Base-by-base conservation (phyloP, 2,113 vertebrate genomes). In the Aleadryas rufinucha region DNA sequence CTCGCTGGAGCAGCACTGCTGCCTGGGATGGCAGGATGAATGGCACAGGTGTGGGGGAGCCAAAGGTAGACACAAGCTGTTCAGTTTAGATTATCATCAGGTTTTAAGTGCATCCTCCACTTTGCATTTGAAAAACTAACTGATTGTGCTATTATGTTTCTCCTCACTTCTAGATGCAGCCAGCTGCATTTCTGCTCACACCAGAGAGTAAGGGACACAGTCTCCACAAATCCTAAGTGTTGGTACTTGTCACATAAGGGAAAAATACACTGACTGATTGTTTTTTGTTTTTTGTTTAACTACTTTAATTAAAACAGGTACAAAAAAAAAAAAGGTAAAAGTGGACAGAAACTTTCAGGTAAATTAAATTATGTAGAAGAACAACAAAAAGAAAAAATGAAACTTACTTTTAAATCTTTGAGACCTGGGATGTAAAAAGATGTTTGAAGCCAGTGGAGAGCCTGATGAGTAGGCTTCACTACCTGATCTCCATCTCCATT, bases 81-180 rank as follows among this genome's bases (percentile, higher is more conserved):
- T 94, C 10, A 0, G 3, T 77, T 88, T 59, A 72, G 68, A 65
- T 64, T 69, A 49, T n/a, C 57, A 91, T n/a, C 60, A 49, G 47
- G 22, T 94, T 93, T 94, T 86, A 90, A 93, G 30, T 56, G 22
- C 27, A 56, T 27, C 13, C 30, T 85, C 30, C 63, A 81, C 63
- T 95, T 89, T 70, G 82, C 90, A 91, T 91, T 72, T 93, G 70
- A 94, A 96, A 93, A 91, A 78, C 57, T 60, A 69, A 54, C 57
- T 89, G 61, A 77, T 69, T 79, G 53, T 63, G 68, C 68, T 86
- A n/a, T 77, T 84, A 53, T 50, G 52, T 74, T 94, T 74, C 42
- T 88, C 37, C 68, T 77, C 33, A 23, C 17, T 90, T 84, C 31
- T 60, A 86, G 33, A 57, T 39, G 18, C 49, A 91, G 77, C 10